These are phyloP conservation scores for Gortyna flavago DNA, from an alignment of 2,888 invertebrate genomes.

Conservation along the genomic window DNA sequence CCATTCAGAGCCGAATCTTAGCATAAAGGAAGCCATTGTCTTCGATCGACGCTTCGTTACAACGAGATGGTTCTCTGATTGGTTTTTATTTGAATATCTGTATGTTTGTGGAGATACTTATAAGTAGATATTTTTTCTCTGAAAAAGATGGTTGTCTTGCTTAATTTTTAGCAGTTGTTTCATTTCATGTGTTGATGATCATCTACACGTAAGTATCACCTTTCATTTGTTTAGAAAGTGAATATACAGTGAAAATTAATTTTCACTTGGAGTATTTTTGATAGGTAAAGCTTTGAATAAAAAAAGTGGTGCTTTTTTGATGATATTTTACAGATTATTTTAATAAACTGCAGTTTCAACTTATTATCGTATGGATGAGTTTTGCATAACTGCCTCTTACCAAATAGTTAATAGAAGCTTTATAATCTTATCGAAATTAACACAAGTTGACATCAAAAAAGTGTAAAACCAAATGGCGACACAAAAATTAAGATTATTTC, in stretches of 20 bases:
- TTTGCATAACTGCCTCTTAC: neutral
- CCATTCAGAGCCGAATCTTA: conserved; percentile 68
- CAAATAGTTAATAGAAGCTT: neutral
- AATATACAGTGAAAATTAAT: neutral
- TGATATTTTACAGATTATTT: neutral
- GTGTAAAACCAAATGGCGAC: neutral
- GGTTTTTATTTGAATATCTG: conserved; percentile 62
- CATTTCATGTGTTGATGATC: neutral
- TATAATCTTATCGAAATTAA: neutral
- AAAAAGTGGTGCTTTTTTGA: neutral
- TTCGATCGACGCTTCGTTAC: conserved; percentile 60
- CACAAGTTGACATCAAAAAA: neutral
- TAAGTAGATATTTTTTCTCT: neutral
- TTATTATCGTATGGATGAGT: neutral
- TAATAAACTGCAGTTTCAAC: neutral
- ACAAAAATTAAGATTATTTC: conserved; percentile 7
- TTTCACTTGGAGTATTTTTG: neutral
- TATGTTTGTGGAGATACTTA: conserved; percentile 21
- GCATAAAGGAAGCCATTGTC: conserved; percentile 69
- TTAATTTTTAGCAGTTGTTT: neutral
- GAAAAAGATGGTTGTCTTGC: neutral
- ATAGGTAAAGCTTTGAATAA: neutral
- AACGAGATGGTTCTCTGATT: conserved; percentile 54
- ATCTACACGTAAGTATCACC: neutral
- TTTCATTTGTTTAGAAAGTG: neutral